Conservation (phyloP, 2,888 invertebrate species). For the Sphecodes monilicornis region DNA sequence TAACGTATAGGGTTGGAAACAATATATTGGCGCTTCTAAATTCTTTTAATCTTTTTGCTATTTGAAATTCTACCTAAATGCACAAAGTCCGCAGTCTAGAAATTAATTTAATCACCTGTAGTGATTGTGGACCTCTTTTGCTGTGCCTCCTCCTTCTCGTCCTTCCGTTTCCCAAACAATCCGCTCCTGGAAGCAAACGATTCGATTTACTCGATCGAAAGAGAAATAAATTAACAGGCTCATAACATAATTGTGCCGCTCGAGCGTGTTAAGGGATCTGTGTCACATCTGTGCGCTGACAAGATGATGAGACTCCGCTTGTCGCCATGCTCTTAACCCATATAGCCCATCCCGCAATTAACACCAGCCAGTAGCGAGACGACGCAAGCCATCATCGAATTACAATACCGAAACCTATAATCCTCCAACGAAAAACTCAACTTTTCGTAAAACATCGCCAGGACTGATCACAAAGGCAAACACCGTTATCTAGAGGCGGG, state of each 20-base stretch:
- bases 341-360: conserved; percentile 35
- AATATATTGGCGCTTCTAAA: no score
- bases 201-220: background rate
- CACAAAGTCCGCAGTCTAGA: no score
- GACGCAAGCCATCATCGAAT: background rate
- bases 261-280: conserved; percentile 35
- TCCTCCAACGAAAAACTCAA: background rate
- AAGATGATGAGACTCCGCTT: conserved; percentile 33
- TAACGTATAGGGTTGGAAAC: no score
- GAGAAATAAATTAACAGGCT: conserved; percentile 10
- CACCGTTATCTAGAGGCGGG: background rate
- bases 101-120: conserved; percentile 75
- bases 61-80: no score
- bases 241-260: conserved; percentile 30
- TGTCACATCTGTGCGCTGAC: conserved; percentile 34
- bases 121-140: conserved; percentile 76
- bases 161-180: conserved; percentile 80
- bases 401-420: background rate
- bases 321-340: conserved; percentile 34
- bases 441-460: background rate
- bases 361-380: background rate
- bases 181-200: conserved; percentile 76
- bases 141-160: conserved; percentile 61
- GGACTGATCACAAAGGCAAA: background rate
- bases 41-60: no score